Percentiles rank a stretch among this genome's conserved stretches.
Evolutionary conservation across 2,888 invertebrate species (phyloP).

Genomic region (Cheilosia variabilis): DNA sequence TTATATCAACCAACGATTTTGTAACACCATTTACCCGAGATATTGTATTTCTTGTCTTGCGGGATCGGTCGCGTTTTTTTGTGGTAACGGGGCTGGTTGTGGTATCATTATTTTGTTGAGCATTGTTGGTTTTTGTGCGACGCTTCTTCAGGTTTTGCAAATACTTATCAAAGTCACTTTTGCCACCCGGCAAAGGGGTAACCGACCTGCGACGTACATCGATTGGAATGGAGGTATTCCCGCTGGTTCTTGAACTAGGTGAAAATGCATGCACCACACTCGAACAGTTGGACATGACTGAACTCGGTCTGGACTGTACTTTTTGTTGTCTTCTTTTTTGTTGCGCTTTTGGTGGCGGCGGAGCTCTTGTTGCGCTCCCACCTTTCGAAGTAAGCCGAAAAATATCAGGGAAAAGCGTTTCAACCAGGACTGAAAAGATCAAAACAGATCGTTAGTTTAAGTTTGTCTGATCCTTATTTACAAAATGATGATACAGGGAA

Average conservation of each 20-base stretch:
- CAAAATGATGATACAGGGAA: neutral
- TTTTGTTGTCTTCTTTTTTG: neutral
- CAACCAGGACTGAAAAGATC: neutral
- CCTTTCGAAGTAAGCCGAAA: neutral
- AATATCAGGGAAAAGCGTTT: neutral
- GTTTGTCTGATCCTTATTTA: neutral
- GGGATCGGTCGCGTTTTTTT: neutral
- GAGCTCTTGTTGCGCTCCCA: too few species aligned
- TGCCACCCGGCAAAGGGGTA: neutral
- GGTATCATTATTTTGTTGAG: neutral
- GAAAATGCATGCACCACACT: too few species aligned
- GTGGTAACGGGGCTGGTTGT: neutral
- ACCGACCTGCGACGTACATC: constrained; percentile 20
- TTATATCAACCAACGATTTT: constrained; percentile 23
- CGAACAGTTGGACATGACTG: too few species aligned
- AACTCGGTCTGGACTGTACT: too few species aligned
- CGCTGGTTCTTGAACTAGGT: too few species aligned
- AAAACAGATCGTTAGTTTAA: neutral
- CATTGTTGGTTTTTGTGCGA: neutral
- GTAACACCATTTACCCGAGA: neutral
- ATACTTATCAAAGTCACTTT: constrained; percentile 60
- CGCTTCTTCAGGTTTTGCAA: constrained; percentile 16
- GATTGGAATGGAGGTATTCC: neutral
- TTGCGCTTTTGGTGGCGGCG: neutral
- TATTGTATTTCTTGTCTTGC: neutral